Percentiles rank a stretch among this genome's conserved stretches.
phyloP scores from a whole-genome alignment of 2,888 invertebrate species.

The Yponomeuta malinellus region DNA sequence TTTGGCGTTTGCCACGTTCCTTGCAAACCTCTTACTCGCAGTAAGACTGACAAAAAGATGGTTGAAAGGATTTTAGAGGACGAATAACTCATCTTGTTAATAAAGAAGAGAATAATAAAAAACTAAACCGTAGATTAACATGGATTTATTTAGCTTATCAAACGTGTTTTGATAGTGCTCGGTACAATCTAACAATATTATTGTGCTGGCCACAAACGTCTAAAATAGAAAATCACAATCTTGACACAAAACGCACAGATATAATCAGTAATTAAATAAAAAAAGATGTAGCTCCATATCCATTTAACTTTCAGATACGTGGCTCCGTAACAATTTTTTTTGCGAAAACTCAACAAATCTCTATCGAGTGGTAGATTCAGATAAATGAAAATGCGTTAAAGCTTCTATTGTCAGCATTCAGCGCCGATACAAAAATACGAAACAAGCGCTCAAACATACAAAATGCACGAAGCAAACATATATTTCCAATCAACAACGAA shows the following conservation, averaged over 20 bases:
- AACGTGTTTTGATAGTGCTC: slow-evolving; percentile 66
- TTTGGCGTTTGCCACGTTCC: no score
- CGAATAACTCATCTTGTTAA: slow-evolving; percentile 6
- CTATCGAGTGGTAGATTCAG: not conserved
- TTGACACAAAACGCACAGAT: slow-evolving; percentile 34
- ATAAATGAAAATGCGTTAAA: not conserved
- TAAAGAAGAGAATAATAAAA: slow-evolving; percentile 24
- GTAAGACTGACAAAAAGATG: no score
- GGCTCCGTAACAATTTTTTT: no score
- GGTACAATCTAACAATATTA: slow-evolving; percentile 56
- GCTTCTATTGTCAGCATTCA: slow-evolving; percentile 20
- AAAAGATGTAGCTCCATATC: no score
- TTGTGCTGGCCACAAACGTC: slow-evolving; percentile 49
- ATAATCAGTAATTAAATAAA: no score
- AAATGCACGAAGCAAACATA: not conserved
- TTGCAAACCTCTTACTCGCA: no score
- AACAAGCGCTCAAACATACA: slow-evolving; percentile 16
- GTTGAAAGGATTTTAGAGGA: slow-evolving; percentile 23
- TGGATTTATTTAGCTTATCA: slow-evolving; percentile 70
- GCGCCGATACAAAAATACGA: slow-evolving; percentile 36
- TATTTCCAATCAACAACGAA: slow-evolving; percentile 13
- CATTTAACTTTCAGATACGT: no score
- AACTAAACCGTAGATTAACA: slow-evolving; percentile 48
- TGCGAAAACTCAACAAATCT: not conserved
- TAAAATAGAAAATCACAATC: slow-evolving; percentile 46